Conservation (phyloP, 2,888 invertebrate genomes). For the Toxonevra muliebris region DNA sequence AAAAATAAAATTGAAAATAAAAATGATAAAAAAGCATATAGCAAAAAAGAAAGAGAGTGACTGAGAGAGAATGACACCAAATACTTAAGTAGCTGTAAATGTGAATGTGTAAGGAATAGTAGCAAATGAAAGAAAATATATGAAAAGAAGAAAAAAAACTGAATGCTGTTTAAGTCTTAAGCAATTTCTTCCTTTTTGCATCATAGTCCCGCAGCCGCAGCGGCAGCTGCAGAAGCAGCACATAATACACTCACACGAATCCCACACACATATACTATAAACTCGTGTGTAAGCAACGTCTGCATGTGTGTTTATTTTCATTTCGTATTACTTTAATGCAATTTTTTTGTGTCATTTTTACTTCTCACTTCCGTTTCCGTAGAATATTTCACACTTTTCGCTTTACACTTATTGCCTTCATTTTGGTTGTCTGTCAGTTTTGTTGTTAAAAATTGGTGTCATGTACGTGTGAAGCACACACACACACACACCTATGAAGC, state of each 20-base stretch:
- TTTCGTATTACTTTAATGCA: slow-evolving; percentile 34
- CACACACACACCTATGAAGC: background rate
- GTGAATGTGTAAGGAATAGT: slow-evolving; percentile 6
- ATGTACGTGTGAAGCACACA: slow-evolving; percentile 12
- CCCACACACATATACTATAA: background rate
- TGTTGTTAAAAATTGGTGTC: slow-evolving; percentile 18
- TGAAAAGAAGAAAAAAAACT: background rate
- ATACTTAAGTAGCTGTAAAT: slow-evolving; percentile 32
- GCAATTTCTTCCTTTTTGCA: background rate
- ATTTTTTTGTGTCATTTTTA: slow-evolving; percentile 23
- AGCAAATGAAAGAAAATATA: slow-evolving; percentile 24
- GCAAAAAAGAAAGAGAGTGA: slow-evolving; percentile 15
- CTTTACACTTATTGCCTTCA: background rate
- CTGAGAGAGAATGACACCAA: slow-evolving; percentile 7
- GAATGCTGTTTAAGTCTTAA: slow-evolving; percentile 10
- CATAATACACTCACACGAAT: slow-evolving; percentile 9
- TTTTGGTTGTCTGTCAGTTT: slow-evolving; percentile 11
- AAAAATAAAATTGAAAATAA: slow-evolving; percentile 9
- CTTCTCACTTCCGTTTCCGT: slow-evolving; percentile 25
- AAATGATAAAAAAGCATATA: background rate
- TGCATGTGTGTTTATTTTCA: slow-evolving; percentile 24
- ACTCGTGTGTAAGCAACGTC: slow-evolving; percentile 1
- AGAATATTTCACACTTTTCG: slow-evolving; percentile 13
- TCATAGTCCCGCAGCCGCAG: background rate
- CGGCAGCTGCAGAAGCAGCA: too few relatives aligned